phyloP scores from a whole-genome alignment of 1,140 invertebrate genomes.

The Zelostemma sp. region DNA sequence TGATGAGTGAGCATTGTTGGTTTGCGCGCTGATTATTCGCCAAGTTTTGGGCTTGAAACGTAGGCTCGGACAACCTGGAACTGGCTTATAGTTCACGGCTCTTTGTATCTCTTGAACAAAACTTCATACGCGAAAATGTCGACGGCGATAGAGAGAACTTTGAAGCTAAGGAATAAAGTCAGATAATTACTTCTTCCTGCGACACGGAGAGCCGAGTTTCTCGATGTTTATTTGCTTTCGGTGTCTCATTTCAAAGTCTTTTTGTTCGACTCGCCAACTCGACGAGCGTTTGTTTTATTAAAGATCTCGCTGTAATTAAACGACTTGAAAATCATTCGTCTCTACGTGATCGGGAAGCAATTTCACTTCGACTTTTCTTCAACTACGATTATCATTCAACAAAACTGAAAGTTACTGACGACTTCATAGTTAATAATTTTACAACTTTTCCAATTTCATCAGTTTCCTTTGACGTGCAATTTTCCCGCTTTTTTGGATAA shows the following conservation, averaged over 20 bases:
- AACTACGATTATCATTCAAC: background rate
- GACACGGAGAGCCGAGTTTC: conserved; percentile 23
- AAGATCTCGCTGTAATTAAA: conserved; percentile 42
- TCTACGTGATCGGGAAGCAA: conserved; percentile 5
- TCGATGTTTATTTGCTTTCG: conserved; percentile 31
- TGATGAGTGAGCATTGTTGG: conserved; percentile 20
- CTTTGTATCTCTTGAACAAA: conserved; percentile 26
- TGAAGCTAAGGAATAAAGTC: conserved; percentile 31
- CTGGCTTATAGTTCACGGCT: conserved; percentile 42
- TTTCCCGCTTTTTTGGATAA: too few relatives aligned
- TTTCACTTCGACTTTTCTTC: conserved; percentile 10
- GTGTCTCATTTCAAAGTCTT: conserved; percentile 24
- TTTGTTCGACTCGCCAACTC: conserved; percentile 1
- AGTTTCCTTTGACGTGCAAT: too few relatives aligned
- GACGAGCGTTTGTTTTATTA: conserved; percentile 21
- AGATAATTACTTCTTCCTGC: conserved; percentile 32
- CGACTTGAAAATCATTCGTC: conserved; percentile 29
- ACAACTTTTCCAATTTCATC: too few relatives aligned
- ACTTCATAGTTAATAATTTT: too few relatives aligned
- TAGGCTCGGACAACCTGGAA: conserved; percentile 35
- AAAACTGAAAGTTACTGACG: background rate
- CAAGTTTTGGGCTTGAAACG: conserved; percentile 36
- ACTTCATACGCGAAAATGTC: conserved; percentile 18
- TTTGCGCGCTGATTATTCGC: conserved; percentile 37
- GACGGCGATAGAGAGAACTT: conserved; percentile 15